A percentile compares a stretch with the other conserved stretches of the same genome.
Evolutionary conservation across 2,113 vertebrate genomes (phyloP).

Genomic region (Hyaena hyaena): DNA sequence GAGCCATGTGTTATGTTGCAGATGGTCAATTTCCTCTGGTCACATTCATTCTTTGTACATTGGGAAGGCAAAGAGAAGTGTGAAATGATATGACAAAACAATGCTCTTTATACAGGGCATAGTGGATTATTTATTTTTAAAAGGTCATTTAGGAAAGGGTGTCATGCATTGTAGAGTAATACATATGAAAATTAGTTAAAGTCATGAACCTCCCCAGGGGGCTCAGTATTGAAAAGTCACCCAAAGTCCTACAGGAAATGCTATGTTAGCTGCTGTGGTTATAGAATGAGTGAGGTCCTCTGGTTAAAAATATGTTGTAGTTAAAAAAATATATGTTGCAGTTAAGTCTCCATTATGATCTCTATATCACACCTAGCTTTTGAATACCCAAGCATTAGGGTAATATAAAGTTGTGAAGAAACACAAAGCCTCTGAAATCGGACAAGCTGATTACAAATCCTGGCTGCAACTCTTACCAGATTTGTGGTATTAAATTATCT

Average conservation of each 20-base stretch:
- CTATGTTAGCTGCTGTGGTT: neutral
- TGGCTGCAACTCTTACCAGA: neutral
- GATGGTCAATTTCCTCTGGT: conserved; percentile 49
- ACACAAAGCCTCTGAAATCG: neutral
- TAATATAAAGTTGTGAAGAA: neutral
- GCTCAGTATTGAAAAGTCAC: conserved; percentile 9
- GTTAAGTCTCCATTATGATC: neutral
- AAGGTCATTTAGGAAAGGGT: conserved; percentile 57
- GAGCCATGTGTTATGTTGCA: conserved; percentile 43
- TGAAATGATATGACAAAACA: conserved; percentile 50
- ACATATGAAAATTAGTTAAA: conserved; percentile 60
- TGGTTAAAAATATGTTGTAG: neutral
- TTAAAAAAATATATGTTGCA: neutral
- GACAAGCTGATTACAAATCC: neutral
- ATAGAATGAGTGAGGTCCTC: neutral
- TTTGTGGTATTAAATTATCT: neutral
- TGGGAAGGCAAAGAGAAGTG: conserved; percentile 13
- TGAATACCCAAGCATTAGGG: neutral
- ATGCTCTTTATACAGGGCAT: conserved; percentile 36
- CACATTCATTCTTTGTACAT: neutral
- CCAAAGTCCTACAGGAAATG: neutral
- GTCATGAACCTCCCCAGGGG: neutral
- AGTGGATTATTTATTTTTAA: conserved; percentile 48
- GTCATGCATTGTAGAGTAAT: neutral
- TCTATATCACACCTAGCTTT: neutral